Evolutionary conservation across 2,797 vertebrate species (phyloP).

Genomic region (Phoeniculus purpureus): DNA sequence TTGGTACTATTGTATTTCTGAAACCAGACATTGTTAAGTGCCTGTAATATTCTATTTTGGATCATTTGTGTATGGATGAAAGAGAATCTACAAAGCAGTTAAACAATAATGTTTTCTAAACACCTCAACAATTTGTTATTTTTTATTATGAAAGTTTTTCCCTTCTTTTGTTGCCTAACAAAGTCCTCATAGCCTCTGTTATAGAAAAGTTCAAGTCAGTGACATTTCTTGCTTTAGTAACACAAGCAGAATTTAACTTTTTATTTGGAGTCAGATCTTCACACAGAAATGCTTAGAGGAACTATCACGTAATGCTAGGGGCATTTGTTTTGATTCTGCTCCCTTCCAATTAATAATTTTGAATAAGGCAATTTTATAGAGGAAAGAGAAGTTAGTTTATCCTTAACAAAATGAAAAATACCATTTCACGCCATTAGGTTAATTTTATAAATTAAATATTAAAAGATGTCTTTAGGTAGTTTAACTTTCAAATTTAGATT

Average conservation of each 20-base stretch:
- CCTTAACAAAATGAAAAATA: not conserved
- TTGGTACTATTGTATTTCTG: slow-evolving; percentile 67
- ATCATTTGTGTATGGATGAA: slow-evolving; percentile 33
- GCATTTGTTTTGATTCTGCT: slow-evolving; percentile 29
- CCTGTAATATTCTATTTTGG: slow-evolving; percentile 42
- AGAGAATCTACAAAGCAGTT: not conserved
- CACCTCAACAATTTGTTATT: not conserved
- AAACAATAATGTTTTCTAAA: not conserved
- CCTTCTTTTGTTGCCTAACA: not conserved
- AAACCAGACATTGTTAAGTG: slow-evolving; percentile 66
- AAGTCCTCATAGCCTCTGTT: not conserved
- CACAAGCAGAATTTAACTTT: not conserved
- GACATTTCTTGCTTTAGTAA: not conserved
- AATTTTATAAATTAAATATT: not conserved
- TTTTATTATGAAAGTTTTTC: not conserved
- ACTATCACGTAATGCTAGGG: not conserved
- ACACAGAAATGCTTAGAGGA: not conserved
- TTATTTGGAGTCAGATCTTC: slow-evolving; percentile 27
- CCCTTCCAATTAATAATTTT: not conserved
- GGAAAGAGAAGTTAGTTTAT: not conserved
- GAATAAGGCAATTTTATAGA: not conserved
- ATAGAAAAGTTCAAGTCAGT: not conserved
- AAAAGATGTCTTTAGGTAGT: not conserved
- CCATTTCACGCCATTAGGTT: not conserved
- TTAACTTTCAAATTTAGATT: not conserved